These are phyloP conservation scores for Agriopis marginaria DNA, from an alignment of 2,888 invertebrate species.

Conservation along the genomic window DNA sequence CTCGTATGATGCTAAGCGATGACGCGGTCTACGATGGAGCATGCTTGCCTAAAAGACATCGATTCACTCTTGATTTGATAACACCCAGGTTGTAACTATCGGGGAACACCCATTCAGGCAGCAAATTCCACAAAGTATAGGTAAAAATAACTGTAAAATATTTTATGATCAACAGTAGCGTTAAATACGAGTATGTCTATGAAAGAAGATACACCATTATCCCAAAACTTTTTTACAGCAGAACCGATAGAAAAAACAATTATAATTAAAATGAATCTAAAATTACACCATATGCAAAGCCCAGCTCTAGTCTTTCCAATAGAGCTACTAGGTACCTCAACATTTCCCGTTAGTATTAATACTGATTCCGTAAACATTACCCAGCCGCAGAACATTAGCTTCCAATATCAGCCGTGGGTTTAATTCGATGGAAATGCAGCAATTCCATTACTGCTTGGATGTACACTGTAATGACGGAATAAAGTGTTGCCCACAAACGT, in stretches of 20 bases:
- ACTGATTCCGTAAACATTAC: slow-evolving; percentile 10
- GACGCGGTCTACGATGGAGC: too few relatives aligned
- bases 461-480: slow-evolving; percentile 1
- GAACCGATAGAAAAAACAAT: background rate
- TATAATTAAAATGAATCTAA: background rate
- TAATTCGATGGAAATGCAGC: slow-evolving; percentile 27
- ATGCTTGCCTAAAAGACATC: too few relatives aligned
- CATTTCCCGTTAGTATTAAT: background rate
- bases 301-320: background rate
- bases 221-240: background rate
- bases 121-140: too few relatives aligned
- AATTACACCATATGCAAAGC: background rate
- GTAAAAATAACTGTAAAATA: too few relatives aligned
- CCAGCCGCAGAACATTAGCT: slow-evolving; percentile 19
- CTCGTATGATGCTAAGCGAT: too few relatives aligned
- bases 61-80: too few relatives aligned
- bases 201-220: too few relatives aligned
- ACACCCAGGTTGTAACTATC: too few relatives aligned
- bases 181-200: too few relatives aligned
- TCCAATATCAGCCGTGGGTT: slow-evolving; percentile 8
- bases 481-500: background rate
- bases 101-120: too few relatives aligned
- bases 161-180: too few relatives aligned
- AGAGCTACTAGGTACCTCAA: background rate
- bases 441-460: slow-evolving; percentile 12